Conservation (phyloP, 2,797 vertebrate species). For the Thunnus albacares region DNA sequence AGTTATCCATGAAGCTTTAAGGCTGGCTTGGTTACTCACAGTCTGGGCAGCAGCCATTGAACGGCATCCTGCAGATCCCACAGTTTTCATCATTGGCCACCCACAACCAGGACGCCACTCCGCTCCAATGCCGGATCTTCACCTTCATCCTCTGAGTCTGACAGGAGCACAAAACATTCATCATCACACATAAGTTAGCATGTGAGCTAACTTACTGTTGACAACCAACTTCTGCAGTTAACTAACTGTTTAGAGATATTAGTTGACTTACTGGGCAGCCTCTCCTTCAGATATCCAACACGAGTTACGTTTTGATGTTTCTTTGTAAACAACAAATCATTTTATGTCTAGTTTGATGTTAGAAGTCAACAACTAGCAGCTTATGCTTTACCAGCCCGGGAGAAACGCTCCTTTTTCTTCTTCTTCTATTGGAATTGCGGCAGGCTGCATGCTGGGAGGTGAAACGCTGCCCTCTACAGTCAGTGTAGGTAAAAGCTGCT, state of each 20-base stretch:
- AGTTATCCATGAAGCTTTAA: too few relatives aligned
- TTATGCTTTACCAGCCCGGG: neutral
- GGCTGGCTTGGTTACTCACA: slow-evolving; percentile 86
- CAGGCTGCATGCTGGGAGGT: neutral
- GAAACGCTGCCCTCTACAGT: neutral
- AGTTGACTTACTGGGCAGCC: neutral
- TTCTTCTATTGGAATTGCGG: neutral
- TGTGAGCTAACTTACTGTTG: slow-evolving; percentile 11
- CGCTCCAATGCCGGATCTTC: slow-evolving; percentile 94
- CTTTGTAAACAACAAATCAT: neutral
- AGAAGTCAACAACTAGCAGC: neutral
- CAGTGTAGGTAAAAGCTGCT: neutral
- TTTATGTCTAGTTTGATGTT: neutral
- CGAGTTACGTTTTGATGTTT: neutral
- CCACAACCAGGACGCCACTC: slow-evolving; percentile 97
- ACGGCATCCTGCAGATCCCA: slow-evolving; percentile 96
- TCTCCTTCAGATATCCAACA: neutral
- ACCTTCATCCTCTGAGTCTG: slow-evolving; percentile 88
- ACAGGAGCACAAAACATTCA: neutral
- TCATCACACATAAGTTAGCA: slow-evolving; percentile 18
- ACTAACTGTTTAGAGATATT: neutral
- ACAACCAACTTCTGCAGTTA: neutral
- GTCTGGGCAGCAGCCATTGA: slow-evolving; percentile 98
- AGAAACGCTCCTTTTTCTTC: neutral
- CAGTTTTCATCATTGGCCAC: slow-evolving; percentile 99